Base-by-base conservation (phyloP, 2,797 vertebrate species). In the Acanthopagrus latus region DNA sequence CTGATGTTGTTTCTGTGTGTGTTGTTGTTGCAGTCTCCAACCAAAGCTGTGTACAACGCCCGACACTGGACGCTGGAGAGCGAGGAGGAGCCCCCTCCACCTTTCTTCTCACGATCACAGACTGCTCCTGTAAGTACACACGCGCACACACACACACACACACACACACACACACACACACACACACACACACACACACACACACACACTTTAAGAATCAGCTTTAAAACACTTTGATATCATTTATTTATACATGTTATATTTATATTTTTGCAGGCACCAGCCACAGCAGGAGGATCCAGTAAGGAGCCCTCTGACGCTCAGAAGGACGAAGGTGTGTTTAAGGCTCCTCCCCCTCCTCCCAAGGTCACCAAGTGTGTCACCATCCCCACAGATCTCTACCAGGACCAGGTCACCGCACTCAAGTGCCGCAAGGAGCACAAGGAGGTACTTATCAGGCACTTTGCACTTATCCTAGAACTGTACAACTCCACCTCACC, bases 381-480 rank as follows among this genome's bases (percentile, higher is more conserved):
- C 90, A 97, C 95, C 71, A 90, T 99, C 89, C 97, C 98, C 78
- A 97, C 96, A 7, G 96, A 98, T 80, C 97, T 96, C 74, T 97
- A 97, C 94, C 97, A 99, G 95, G 98, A 99, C 92, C 96, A 97
- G 57, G 97, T 99, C 93, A 99, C 98, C 46, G 92, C 97, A 71
- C 96, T 99, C 93, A 99, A 98, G 94, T 99, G 98, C 93, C 96
- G 95, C 88, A 99, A 98, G 94, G 97, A 99, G 95, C 97, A 99
- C 95, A 99, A 99, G 91, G 98, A 99, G 96, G 98, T 99, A 71
- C 14, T 27, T 27, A 27, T 8, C 0, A 0, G 2, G 21, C 2
- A 7, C 11, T 7, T 7, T 1, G 21, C 2, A 7, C 12, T 7
- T 5, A 4, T 16, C 9, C 29, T 48, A 14, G 5, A 5, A 3